phyloP scores from a whole-genome alignment of 2,888 invertebrate genomes.

The Drosophila setosimentum region DNA sequence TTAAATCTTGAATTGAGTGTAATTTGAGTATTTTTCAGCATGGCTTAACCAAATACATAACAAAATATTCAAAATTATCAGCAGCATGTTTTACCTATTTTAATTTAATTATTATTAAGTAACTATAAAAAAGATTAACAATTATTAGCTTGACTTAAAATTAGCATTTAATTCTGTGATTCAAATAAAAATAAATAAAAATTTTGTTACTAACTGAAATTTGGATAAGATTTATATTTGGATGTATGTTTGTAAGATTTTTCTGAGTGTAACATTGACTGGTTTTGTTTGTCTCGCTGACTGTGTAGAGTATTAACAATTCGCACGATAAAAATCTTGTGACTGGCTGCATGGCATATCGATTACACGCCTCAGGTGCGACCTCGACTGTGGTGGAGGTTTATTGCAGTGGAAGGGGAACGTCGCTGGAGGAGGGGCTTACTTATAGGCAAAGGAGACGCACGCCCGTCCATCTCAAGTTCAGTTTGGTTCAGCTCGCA shows the following conservation, averaged over 20 bases:
- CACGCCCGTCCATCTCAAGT: conserved; percentile 73
- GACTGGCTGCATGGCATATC: conserved; percentile 64
- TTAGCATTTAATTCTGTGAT: neutral
- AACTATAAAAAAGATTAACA: neutral
- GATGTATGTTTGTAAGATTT: neutral
- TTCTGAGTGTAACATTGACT: neutral
- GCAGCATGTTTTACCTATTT: neutral
- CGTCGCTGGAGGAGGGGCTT: neutral
- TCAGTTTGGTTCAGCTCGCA: conserved; percentile 49
- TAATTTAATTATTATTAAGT: neutral
- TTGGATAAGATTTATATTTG: neutral
- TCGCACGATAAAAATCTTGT: conserved; percentile 78
- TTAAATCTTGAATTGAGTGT: too few species aligned
- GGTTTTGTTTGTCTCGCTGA: conserved; percentile 38
- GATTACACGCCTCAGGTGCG: conserved; percentile 81
- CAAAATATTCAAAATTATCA: too few species aligned
- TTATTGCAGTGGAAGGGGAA: neutral
- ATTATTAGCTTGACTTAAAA: neutral
- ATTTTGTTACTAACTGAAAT: neutral
- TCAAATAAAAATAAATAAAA: neutral
- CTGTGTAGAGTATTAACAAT: conserved; percentile 74
- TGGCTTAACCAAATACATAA: too few species aligned
- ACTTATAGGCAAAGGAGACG: conserved; percentile 34
- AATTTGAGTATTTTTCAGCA: too few species aligned
- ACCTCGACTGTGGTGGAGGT: conserved; percentile 65